Evolutionary conservation across 2,888 invertebrate genomes (phyloP).

Genomic region (Athetis lepigone): DNA sequence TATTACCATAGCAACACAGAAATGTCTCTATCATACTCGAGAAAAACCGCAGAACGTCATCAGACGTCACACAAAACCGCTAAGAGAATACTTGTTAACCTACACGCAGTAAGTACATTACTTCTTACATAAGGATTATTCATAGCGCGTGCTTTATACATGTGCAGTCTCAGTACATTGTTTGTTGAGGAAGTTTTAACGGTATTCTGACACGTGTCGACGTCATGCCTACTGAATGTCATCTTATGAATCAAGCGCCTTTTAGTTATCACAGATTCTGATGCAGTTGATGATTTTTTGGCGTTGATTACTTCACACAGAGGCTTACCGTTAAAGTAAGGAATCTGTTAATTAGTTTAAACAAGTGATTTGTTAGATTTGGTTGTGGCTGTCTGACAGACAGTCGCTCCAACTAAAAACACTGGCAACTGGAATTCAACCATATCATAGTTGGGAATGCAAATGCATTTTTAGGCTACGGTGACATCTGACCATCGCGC

Average conservation of each 20-base stretch:
- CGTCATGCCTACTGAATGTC: neutral
- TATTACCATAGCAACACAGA: neutral
- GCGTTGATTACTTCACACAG: too few relatives aligned
- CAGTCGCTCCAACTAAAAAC: too few relatives aligned
- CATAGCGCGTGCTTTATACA: conserved; percentile 26
- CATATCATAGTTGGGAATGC: too few relatives aligned
- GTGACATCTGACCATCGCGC: too few relatives aligned
- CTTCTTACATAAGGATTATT: conserved; percentile 13
- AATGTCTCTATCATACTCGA: neutral
- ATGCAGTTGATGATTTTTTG: too few relatives aligned
- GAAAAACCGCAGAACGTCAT: neutral
- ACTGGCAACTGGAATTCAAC: too few relatives aligned
- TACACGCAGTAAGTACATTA: neutral
- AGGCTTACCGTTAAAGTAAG: too few relatives aligned
- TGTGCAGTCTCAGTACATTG: neutral
- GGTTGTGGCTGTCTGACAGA: too few relatives aligned
- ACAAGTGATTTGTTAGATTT: too few relatives aligned
- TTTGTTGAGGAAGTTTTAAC: conserved; percentile 25
- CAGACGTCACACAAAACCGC: neutral
- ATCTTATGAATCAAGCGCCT: neutral
- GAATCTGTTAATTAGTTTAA: too few relatives aligned
- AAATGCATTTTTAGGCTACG: too few relatives aligned
- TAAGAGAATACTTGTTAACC: neutral
- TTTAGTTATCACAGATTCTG: too few relatives aligned
- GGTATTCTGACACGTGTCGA: neutral